A percentile compares a stretch with the other conserved stretches of the same genome.
Conservation (phyloP, 2,888 invertebrate genomes). For the Ceratothoa steindachneri region DNA sequence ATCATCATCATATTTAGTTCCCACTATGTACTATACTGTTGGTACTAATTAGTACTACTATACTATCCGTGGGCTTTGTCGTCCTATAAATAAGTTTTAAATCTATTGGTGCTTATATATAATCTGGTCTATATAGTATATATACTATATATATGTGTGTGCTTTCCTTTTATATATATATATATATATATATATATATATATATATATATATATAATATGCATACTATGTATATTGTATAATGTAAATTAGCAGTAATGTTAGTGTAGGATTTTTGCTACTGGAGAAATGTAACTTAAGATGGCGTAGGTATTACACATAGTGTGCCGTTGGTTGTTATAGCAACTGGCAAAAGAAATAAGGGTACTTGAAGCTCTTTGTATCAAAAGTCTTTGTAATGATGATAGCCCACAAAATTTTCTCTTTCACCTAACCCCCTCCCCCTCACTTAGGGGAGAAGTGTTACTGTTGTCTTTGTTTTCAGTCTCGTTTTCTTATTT, state of each 20-base stretch:
- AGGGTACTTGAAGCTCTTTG: too few species aligned
- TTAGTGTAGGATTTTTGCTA: neutral
- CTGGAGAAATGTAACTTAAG: neutral
- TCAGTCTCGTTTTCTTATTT: too few species aligned
- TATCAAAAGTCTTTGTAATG: too few species aligned
- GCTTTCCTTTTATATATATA: too few species aligned
- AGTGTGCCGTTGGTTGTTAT: neutral
- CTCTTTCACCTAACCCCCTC: too few species aligned
- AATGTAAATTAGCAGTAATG: neutral
- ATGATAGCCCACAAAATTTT: too few species aligned
- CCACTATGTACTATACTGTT: too few species aligned
- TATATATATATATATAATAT: conserved; percentile 14
- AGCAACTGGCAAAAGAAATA: neutral
- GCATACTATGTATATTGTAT: neutral
- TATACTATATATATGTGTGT: conserved; percentile 20
- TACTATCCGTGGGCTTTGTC: neutral
- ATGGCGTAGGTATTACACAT: too few species aligned
- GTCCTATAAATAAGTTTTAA: neutral
- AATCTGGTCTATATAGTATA: neutral
- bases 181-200: conserved; percentile 23
- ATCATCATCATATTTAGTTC: too few species aligned
- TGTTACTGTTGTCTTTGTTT: too few species aligned
- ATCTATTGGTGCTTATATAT: neutral
- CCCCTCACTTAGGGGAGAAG: too few species aligned
- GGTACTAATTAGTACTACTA: too few species aligned